Evolutionary conservation across 2,797 vertebrate species (phyloP).

Genomic region (Poeciliopsis turneri): DNA sequence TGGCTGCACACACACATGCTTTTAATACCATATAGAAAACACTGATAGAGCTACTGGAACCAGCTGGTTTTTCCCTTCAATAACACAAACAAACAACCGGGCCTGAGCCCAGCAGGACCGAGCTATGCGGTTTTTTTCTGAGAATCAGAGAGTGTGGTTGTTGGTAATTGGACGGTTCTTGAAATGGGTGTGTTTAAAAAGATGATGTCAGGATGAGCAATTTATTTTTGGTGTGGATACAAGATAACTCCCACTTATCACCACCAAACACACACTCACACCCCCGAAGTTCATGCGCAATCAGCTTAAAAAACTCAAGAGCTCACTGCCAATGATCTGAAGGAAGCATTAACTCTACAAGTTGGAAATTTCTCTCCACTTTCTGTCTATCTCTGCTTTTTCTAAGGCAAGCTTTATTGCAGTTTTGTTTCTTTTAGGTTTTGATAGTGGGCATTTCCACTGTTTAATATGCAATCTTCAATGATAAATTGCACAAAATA

Average conservation of each 20-base stretch:
- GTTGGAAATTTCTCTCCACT: background rate
- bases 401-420: too few species aligned
- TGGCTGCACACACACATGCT: constrained; percentile 19
- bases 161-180: constrained; percentile 9
- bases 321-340: background rate
- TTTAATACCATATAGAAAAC: background rate
- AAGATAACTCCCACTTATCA: constrained; percentile 2
- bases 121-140: background rate
- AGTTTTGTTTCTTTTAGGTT: background rate
- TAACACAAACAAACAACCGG: background rate
- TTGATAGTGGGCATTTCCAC: background rate
- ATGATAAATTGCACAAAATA: background rate
- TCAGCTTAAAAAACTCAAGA: background rate
- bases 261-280: constrained; percentile 2
- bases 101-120: background rate
- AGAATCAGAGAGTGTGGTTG: constrained; percentile 19
- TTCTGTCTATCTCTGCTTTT: background rate
- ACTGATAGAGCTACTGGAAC: constrained; percentile 1
- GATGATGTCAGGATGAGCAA: background rate
- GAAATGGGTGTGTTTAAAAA: constrained; percentile 5
- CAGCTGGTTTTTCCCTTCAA: background rate
- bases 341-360: background rate
- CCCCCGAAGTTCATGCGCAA: background rate
- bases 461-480: background rate
- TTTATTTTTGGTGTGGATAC: background rate